Base-by-base conservation (phyloP, 1,140 invertebrate species). In the Pararge aegeria region DNA sequence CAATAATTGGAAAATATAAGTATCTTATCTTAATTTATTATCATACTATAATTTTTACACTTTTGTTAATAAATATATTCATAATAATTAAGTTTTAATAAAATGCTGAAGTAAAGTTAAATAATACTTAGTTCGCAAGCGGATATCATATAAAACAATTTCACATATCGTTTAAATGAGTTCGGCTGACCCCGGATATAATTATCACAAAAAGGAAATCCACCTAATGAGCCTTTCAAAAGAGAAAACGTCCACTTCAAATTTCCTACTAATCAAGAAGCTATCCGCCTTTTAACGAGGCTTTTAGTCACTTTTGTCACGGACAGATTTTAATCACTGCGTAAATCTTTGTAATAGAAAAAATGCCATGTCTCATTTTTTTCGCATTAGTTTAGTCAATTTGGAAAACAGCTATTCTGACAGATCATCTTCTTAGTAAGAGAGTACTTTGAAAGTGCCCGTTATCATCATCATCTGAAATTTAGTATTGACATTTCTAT, bases 241-340 rank as follows among this genome's bases (percentile, higher is more conserved):
- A 12, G 50, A 40, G 38, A 20, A 37, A 34, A 52, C 16, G 50
- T 18, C 30, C 29, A 37, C 7, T 29, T 50, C 13, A 50, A 29
- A 50, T 34, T 52, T 5, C 18, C 50, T 52, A 20, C 50, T 37
- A 37, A 52, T 49, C 16, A 51, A 51, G 13, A 37, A 52, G 50
- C 34, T 30, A 52, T 52, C 15, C 29, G 16, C 18, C 38, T 18
- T 40, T 52, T 34, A 27, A 49, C 18, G 42, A 18, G 30, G 34
- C 16, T 12, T n/a, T 37, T 34, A 20, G 2, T 20, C 29, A 15
- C 34, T 52, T 52, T 37, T 20, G 50, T 38, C 16, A 24, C 9
- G 9, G 50, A 20, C 29, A 52, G 10, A 52, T 37, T 37, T 19
- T 18, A 37, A 40, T 40, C 16, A 40, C 15, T 40, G 27, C 10